Evolutionary conservation across 92 coral and sea anemone genomes (phyloP).

Genomic region (Epizoanthus rinbou): DNA sequence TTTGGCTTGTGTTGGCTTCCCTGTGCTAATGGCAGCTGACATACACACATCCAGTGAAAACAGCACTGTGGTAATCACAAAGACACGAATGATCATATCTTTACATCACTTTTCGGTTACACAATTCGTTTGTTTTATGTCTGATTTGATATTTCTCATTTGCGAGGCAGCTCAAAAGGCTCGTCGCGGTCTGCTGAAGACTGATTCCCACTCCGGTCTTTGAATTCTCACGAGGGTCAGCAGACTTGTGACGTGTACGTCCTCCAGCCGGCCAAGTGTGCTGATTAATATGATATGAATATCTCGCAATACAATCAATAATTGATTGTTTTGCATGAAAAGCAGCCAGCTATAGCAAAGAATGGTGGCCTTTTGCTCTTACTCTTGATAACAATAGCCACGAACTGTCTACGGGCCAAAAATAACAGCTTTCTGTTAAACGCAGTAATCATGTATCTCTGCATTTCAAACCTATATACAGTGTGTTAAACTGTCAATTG

Average conservation of each 20-base stretch:
- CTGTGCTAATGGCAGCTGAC: neutral
- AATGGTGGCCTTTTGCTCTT: constrained; percentile 14
- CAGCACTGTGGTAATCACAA: constrained; percentile 9
- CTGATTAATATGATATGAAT: constrained; percentile 20
- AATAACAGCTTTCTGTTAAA: neutral
- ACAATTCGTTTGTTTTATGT: constrained; percentile 7
- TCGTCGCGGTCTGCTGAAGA: constrained; percentile 39
- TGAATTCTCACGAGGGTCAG: constrained; percentile 42
- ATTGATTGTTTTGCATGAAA: constrained; percentile 34
- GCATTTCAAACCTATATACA: neutral
- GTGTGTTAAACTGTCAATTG: neutral
- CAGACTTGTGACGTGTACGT: constrained; percentile 29
- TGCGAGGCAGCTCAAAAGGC: constrained; percentile 29
- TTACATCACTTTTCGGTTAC: constrained; percentile 28
- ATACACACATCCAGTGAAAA: neutral
- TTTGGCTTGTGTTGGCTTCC: constrained; percentile 9
- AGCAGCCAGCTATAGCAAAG: constrained; percentile 34
- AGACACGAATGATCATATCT: constrained; percentile 33
- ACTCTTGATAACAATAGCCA: constrained; percentile 6
- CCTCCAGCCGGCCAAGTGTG: constrained; percentile 12
- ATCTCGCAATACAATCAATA: constrained; percentile 36
- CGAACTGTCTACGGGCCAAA: neutral
- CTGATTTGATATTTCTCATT: constrained; percentile 22
- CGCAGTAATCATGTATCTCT: neutral
- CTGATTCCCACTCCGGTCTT: neutral